Conservation (phyloP, 2,888 invertebrate genomes). For the Thecophora atra region DNA sequence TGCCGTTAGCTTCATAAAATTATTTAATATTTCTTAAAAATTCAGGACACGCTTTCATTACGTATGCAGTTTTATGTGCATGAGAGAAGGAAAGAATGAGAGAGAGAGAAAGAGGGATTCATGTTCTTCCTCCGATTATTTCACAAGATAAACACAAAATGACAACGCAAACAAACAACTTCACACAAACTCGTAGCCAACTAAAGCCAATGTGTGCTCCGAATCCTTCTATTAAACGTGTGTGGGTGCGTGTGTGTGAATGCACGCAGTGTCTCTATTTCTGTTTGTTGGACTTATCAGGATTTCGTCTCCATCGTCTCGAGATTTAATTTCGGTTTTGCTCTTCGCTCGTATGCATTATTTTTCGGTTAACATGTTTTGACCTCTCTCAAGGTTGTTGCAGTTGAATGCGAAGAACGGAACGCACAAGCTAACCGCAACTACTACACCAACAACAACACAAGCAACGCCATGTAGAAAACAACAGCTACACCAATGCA, state of each 20-base stretch:
- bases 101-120: not conserved
- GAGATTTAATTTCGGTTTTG: not conserved
- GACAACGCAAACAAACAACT: not conserved
- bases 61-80: not conserved
- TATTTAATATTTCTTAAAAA: constrained; percentile 37
- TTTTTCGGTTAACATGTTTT: not conserved
- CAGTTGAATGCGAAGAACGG: not conserved
- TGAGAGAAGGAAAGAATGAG: not conserved
- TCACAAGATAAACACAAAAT: too few relatives aligned
- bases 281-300: not conserved
- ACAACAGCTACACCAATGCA: not conserved
- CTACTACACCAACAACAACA: not conserved
- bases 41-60: constrained; percentile 39
- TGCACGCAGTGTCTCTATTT: not conserved
- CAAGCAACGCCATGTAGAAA: not conserved
- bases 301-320: not conserved
- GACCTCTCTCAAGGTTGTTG: constrained; percentile 36
- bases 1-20: constrained; percentile 38
- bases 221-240: not conserved
- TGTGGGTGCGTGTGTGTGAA: too few relatives aligned
- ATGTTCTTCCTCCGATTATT: too few relatives aligned
- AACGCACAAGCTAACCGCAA: not conserved
- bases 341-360: not conserved
- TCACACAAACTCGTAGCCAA: not conserved
- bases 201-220: not conserved